These are phyloP conservation scores for Macaria notata DNA, from an alignment of 2,888 invertebrate species.

Conservation along the genomic window DNA sequence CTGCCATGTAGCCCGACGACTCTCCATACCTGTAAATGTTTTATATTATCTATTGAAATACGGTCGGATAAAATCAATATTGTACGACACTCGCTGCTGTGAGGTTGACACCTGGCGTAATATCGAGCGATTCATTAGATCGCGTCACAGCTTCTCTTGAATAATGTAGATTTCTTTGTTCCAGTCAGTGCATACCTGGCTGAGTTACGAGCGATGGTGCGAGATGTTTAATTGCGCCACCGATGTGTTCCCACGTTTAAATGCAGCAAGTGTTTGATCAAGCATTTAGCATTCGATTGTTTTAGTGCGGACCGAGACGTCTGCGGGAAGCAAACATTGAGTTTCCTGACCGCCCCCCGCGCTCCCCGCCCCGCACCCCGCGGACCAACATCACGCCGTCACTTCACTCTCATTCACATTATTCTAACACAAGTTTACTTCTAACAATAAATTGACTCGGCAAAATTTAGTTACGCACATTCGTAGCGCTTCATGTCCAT, in stretches of 20 bases:
- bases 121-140: constrained; percentile 17
- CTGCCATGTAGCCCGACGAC: constrained; percentile 57
- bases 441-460: background rate
- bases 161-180: constrained; percentile 3
- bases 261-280: constrained; percentile 75
- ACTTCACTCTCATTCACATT: constrained; percentile 16
- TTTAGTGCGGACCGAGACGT: constrained; percentile 77
- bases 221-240: constrained; percentile 73
- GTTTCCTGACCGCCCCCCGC: constrained; percentile 56
- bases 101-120: constrained; percentile 30
- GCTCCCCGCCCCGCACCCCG: constrained; percentile 30
- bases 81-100: constrained; percentile 26
- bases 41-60: constrained; percentile 42
- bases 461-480: constrained; percentile 20
- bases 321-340: constrained; percentile 71
- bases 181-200: constrained; percentile 43
- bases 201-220: constrained; percentile 49
- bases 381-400: constrained; percentile 21
- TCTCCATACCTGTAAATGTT: constrained; percentile 38
- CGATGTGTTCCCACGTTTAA: constrained; percentile 78
- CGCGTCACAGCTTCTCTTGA: constrained; percentile 12
- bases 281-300: constrained; percentile 81
- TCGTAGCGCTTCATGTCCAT: background rate
- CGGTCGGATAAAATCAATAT: constrained; percentile 35
- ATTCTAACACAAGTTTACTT: constrained; percentile 8